Conservation (phyloP, 2,113 vertebrate species). For the Sporophila hypoxantha region DNA sequence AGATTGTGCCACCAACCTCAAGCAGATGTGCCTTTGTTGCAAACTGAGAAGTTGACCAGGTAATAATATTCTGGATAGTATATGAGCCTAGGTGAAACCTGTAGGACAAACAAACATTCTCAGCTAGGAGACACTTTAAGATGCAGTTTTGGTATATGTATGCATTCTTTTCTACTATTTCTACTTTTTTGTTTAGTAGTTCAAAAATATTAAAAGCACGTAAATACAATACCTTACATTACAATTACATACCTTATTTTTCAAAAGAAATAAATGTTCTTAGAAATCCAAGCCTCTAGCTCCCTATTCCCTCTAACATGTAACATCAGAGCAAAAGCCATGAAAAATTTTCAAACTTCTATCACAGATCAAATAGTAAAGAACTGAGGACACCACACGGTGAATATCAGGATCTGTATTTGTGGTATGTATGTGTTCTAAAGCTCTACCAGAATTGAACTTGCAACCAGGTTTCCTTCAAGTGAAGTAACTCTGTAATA, state of each 20-base stretch:
- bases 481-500: neutral
- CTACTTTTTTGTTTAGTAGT: neutral
- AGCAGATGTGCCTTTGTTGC: conserved; percentile 81
- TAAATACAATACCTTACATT: neutral
- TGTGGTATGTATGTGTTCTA: neutral
- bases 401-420: neutral
- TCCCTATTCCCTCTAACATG: neutral
- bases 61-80: conserved; percentile 81
- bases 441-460: neutral
- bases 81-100: conserved; percentile 89
- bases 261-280: neutral
- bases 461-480: neutral
- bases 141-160: neutral
- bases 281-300: neutral
- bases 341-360: neutral
- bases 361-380: neutral
- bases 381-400: neutral
- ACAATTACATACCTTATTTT: neutral
- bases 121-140: neutral
- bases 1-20: conserved; percentile 73
- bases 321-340: neutral
- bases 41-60: conserved; percentile 81
- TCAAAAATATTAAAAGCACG: neutral
- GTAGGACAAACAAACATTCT: neutral
- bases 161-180: neutral